Evolutionary conservation across 1,140 invertebrate genomes (phyloP).

Genomic region (Drosophila persimilis): DNA sequence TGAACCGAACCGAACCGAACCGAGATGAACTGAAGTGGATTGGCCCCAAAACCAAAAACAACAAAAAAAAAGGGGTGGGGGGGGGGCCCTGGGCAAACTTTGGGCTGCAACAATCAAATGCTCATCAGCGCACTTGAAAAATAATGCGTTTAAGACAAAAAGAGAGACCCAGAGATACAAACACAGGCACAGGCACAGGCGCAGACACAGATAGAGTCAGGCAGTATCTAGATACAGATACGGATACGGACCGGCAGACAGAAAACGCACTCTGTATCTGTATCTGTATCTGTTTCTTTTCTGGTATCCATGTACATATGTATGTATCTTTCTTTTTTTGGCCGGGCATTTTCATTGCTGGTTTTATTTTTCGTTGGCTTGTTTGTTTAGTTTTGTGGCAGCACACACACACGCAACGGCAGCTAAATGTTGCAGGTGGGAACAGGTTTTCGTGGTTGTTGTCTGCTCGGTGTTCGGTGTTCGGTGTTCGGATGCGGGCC

Average conservation of each 20-base stretch:
- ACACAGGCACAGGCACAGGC: neutral
- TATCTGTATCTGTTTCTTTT: constrained; percentile 21
- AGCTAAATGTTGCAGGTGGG: constrained; percentile 70
- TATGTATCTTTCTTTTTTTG: constrained; percentile 47
- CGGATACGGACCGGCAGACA: constrained; percentile 15
- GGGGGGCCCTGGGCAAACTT: constrained; percentile 20
- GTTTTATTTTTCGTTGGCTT: constrained; percentile 75
- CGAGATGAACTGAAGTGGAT: constrained; percentile 35
- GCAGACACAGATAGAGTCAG: neutral
- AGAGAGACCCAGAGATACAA: neutral
- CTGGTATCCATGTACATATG: constrained; percentile 38
- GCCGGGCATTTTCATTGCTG: constrained; percentile 61
- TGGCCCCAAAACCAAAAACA: constrained; percentile 33
- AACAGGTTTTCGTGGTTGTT: constrained; percentile 62
- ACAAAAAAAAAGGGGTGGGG: constrained; percentile 11
- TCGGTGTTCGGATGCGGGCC: constrained; percentile 62
- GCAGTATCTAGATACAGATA: neutral
- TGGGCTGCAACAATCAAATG: constrained; percentile 75
- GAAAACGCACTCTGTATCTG: constrained; percentile 38
- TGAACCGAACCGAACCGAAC: constrained; percentile 8
- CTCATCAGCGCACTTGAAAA: constrained; percentile 81
- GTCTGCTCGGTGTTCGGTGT: constrained; percentile 6
- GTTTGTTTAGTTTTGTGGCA: constrained; percentile 78
- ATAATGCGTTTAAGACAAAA: constrained; percentile 69
- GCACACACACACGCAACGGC: constrained; percentile 38